Conservation (phyloP, 2,888 invertebrate genomes). For the Rhagophthalmus giganteus region DNA sequence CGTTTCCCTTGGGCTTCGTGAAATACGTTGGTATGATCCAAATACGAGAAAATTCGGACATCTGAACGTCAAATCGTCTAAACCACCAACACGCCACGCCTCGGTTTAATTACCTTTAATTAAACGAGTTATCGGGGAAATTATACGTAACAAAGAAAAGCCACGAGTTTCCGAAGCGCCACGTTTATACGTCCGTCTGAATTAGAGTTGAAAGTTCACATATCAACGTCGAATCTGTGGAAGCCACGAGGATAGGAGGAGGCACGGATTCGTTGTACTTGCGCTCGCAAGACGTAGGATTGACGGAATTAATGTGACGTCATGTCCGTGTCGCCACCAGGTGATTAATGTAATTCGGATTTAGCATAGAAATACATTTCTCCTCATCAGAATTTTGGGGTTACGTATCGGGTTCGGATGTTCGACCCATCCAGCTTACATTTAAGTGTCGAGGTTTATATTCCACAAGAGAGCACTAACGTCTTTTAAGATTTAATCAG, state of each 20-base stretch:
- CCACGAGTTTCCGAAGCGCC: too few relatives aligned
- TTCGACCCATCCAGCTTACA: constrained; percentile 4
- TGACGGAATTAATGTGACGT: constrained; percentile 48
- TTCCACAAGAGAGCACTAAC: constrained; percentile 9
- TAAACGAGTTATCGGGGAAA: too few relatives aligned
- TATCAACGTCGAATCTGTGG: constrained; percentile 24
- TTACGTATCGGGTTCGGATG: constrained; percentile 5
- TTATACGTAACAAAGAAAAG: too few relatives aligned
- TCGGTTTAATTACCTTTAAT: too few relatives aligned
- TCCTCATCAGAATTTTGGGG: constrained; percentile 7
- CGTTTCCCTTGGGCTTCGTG: not conserved
- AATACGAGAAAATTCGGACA: not conserved
- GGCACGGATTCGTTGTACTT: constrained; percentile 1
- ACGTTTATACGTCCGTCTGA: not conserved
- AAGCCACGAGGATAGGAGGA: constrained; percentile 7
- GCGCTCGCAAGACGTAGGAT: constrained; percentile 24
- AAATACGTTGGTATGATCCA: not conserved
- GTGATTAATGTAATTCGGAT: constrained; percentile 49
- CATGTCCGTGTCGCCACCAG: constrained; percentile 49
- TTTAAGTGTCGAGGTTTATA: constrained; percentile 8
- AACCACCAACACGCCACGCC: too few relatives aligned
- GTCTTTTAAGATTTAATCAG: constrained; percentile 8
- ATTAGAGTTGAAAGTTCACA: constrained; percentile 11
- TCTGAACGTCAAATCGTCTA: too few relatives aligned
- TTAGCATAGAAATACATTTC: constrained; percentile 29